Evolutionary conservation across 2,113 vertebrate species (phyloP).

Genomic region (Coracopsis vasa): DNA sequence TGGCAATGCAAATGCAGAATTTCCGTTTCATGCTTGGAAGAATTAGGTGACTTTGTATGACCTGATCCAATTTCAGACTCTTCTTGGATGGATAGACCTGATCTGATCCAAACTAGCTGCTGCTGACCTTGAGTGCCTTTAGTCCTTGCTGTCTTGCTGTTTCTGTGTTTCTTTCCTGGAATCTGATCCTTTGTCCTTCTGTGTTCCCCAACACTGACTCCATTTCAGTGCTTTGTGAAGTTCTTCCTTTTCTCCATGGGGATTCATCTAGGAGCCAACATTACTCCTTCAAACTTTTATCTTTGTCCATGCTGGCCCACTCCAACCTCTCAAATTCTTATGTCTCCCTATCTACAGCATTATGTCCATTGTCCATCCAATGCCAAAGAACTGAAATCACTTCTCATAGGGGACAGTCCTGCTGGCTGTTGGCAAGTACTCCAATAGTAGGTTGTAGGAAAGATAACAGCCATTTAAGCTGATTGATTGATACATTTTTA

Average conservation of each 20-base stretch:
- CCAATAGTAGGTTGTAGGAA: neutral
- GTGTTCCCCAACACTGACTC: neutral
- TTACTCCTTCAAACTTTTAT: neutral
- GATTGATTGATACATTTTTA: neutral
- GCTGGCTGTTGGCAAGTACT: neutral
- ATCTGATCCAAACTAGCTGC: neutral
- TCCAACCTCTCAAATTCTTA: neutral
- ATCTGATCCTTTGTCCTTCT: neutral
- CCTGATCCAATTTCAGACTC: constrained; percentile 26
- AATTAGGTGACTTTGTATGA: neutral
- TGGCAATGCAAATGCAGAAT: constrained; percentile 15
- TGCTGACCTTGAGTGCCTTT: neutral
- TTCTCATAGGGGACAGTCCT: neutral
- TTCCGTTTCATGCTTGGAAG: constrained; percentile 48
- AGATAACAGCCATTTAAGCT: neutral
- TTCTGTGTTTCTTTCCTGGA: neutral
- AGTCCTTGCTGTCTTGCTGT: neutral
- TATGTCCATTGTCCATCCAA: neutral
- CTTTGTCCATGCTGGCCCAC: neutral
- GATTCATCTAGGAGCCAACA: neutral
- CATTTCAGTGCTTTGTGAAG: neutral
- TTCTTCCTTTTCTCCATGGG: rapidly evolving
- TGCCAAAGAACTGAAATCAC: neutral
- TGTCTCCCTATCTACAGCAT: neutral
- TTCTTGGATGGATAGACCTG: constrained; percentile 18